Percentiles rank a stretch among this genome's conserved stretches.
Conservation (phyloP, 2,797 vertebrate genomes). For the Percopsis omiscomaycus region DNA sequence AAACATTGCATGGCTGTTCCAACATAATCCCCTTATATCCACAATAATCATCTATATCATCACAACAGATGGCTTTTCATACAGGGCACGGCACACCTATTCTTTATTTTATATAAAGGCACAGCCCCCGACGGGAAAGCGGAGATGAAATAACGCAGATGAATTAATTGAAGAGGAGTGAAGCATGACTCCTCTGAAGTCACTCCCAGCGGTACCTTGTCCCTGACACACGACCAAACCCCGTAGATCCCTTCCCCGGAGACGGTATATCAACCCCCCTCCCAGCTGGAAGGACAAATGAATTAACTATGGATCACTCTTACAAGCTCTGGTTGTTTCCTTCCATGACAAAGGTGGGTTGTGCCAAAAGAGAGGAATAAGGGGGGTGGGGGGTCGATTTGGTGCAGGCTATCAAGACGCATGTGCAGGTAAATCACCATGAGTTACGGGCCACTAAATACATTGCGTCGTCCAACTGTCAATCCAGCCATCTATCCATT, state of each 20-base stretch:
- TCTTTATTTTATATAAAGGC: slow-evolving; percentile 37
- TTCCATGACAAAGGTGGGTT: slow-evolving; percentile 46
- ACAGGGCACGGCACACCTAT: slow-evolving; percentile 40
- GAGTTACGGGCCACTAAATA: slow-evolving; percentile 4
- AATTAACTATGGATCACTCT: slow-evolving; percentile 60
- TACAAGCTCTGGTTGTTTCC: slow-evolving; percentile 49
- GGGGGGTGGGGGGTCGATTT: slow-evolving; percentile 14
- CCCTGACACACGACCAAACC: slow-evolving; percentile 64
- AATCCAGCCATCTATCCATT: slow-evolving; percentile 12
- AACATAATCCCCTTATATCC: slow-evolving; percentile 40
- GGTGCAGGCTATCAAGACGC: slow-evolving; percentile 6
- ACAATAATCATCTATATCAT: slow-evolving; percentile 39
- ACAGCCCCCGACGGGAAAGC: slow-evolving; percentile 33
- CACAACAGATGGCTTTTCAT: slow-evolving; percentile 48
- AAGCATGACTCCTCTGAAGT: slow-evolving; percentile 48
- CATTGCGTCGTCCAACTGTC: not conserved
- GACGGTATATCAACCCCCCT: slow-evolving; percentile 63
- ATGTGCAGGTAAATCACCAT: slow-evolving; percentile 9
- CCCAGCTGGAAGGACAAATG: slow-evolving; percentile 63
- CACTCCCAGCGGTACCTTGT: slow-evolving; percentile 59
- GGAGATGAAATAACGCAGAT: slow-evolving; percentile 50
- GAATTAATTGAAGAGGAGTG: slow-evolving; percentile 46
- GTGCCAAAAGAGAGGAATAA: slow-evolving; percentile 55
- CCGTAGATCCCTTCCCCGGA: slow-evolving; percentile 51
- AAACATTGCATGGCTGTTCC: slow-evolving; percentile 45